Percentiles rank a stretch among this genome's conserved stretches.
phyloP scores from a whole-genome alignment of 2,113 vertebrate species.

The Dicerorhinus sumatrensis region DNA sequence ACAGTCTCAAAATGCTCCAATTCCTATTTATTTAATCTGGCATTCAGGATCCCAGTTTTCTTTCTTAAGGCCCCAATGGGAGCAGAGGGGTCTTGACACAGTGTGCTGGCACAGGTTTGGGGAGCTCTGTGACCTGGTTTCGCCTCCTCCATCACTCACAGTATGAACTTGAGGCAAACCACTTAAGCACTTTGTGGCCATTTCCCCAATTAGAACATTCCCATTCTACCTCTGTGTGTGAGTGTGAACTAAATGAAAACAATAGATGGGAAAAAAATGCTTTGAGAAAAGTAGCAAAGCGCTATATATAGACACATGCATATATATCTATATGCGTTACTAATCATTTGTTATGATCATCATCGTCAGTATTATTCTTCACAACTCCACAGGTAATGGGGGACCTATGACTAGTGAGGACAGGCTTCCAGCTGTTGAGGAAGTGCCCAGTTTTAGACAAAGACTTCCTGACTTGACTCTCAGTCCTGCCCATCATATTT shows the following conservation, averaged over 20 bases:
- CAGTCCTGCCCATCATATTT: background rate
- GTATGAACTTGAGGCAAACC: constrained; percentile 47
- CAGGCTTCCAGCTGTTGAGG: background rate
- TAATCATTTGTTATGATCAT: constrained; percentile 57
- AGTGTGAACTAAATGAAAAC: constrained; percentile 55
- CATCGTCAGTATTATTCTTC: background rate
- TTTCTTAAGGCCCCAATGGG: background rate
- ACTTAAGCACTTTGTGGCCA: background rate
- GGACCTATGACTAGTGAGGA: constrained; percentile 7
- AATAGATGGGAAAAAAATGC: constrained; percentile 11
- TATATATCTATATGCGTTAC: background rate
- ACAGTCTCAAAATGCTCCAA: background rate
- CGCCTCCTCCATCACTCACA: background rate
- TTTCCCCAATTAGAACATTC: constrained; percentile 55
- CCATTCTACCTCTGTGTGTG: constrained; percentile 17
- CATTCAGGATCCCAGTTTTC: background rate
- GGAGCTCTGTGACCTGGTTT: background rate
- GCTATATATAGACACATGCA: background rate
- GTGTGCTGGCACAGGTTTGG: background rate
- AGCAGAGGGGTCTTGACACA: background rate
- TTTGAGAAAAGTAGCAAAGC: background rate
- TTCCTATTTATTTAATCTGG: constrained; percentile 14
- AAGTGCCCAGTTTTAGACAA: background rate
- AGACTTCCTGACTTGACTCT: background rate
- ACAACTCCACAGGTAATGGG: background rate